These are phyloP conservation scores for Dasyurus viverrinus DNA, from an alignment of 2,113 vertebrate species.

Conservation along the genomic window DNA sequence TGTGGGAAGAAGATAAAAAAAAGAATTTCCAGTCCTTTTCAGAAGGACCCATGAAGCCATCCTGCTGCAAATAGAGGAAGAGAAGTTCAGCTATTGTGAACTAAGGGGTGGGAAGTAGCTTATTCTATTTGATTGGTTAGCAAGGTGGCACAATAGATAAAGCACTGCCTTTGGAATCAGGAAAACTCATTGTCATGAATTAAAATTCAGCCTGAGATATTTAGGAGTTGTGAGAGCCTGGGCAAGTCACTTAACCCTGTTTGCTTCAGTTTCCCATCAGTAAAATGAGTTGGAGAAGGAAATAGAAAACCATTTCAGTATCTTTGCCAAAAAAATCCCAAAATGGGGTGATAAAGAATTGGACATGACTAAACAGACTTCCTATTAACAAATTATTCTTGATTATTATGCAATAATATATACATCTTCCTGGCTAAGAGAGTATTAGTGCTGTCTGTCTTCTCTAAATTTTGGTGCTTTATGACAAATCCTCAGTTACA, in stretches of 20 bases:
- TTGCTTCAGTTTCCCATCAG: constrained; percentile 68
- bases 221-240: constrained; percentile 3
- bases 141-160: background rate
- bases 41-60: background rate
- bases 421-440: background rate
- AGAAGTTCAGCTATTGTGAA: background rate
- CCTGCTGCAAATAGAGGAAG: background rate
- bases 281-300: background rate
- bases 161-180: background rate
- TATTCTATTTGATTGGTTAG: background rate
- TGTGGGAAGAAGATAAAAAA: background rate
- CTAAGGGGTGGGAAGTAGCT: background rate
- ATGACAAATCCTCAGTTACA: background rate
- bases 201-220: background rate
- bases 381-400: background rate
- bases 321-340: background rate
- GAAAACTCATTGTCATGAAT: background rate
- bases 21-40: background rate
- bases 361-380: background rate
- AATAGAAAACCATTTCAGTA: background rate
- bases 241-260: constrained; percentile 19
- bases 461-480: background rate
- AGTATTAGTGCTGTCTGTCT: background rate
- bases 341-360: background rate
- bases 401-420: background rate